Conservation (phyloP, 2,888 invertebrate species). For the Nymphalis polychloros region DNA sequence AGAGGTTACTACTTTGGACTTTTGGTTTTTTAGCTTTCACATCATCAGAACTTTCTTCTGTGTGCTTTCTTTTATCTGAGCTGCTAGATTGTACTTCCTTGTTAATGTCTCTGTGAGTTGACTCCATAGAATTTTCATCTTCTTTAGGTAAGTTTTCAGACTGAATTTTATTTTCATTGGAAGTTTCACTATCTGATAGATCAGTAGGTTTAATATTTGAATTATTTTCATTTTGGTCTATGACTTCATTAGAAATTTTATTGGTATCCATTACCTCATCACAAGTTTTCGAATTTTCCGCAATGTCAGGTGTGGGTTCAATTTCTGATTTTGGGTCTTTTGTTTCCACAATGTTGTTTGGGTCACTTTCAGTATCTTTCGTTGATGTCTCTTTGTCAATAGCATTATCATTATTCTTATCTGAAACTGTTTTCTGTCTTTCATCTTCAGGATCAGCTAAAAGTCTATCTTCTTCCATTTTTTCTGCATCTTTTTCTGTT, state of each 20-base stretch:
- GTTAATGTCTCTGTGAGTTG: constrained; percentile 11
- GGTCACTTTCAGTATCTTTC: constrained; percentile 34
- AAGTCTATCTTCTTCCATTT: constrained; percentile 38
- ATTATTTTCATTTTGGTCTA: background rate
- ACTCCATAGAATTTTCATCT: background rate
- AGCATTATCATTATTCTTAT: constrained; percentile 17
- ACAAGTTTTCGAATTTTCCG: background rate
- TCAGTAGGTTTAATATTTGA: background rate
- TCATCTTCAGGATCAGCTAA: constrained; percentile 36
- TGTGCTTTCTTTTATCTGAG: constrained; percentile 61
- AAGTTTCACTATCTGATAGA: background rate
- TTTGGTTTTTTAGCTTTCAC: constrained; percentile 58
- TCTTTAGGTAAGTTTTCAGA: background rate
- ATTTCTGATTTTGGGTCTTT: background rate
- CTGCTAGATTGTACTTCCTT: constrained; percentile 15
- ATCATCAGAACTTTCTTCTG: constrained; percentile 47
- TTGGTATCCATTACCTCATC: background rate
- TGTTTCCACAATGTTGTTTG: background rate
- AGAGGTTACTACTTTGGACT: constrained; percentile 47
- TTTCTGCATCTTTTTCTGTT: constrained; percentile 30
- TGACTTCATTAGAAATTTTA: background rate
- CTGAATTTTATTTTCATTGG: background rate
- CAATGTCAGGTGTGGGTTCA: background rate
- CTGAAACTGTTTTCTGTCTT: constrained; percentile 2
- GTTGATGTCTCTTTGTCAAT: constrained; percentile 11